Conservation (phyloP, 2,888 invertebrate genomes). For the Bellardia pandia region DNA sequence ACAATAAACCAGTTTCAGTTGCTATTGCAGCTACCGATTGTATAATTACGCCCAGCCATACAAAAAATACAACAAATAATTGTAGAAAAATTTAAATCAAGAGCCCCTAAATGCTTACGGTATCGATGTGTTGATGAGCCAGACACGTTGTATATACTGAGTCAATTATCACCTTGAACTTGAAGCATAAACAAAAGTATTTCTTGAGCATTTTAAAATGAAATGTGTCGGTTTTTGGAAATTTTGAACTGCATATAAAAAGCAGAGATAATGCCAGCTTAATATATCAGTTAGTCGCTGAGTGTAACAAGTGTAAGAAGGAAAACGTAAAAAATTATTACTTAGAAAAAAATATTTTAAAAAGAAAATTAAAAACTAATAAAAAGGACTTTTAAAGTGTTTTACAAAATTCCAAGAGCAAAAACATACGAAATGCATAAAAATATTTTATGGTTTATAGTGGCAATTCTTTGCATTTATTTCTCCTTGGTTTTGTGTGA, state of each 20-base stretch:
- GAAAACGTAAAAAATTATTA: background rate
- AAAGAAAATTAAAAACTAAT: background rate
- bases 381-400: background rate
- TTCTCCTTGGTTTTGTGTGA: conserved; percentile 79
- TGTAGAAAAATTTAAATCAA: conserved; percentile 1
- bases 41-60: conserved; percentile 8
- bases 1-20: conserved; percentile 61
- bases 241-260: conserved; percentile 66
- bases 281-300: conserved; percentile 53
- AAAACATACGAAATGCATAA: conserved; percentile 77
- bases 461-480: conserved; percentile 77
- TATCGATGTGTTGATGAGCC: conserved; percentile 68
- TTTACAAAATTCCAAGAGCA: background rate
- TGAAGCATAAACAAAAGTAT: conserved; percentile 54
- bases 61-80: conserved; percentile 5
- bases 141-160: conserved; percentile 64
- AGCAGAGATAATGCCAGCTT: conserved; percentile 11
- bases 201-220: background rate
- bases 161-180: conserved; percentile 75
- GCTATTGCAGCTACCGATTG: conserved; percentile 10
- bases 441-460: conserved; percentile 77
- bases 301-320: conserved; percentile 36
- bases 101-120: conserved; percentile 3
- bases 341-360: background rate
- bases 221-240: background rate